Evolutionary conservation across 2,113 vertebrate genomes (phyloP), one percentile per base, ranked within the genome.

Genomic region (Erinaceus europaeus): DNA sequence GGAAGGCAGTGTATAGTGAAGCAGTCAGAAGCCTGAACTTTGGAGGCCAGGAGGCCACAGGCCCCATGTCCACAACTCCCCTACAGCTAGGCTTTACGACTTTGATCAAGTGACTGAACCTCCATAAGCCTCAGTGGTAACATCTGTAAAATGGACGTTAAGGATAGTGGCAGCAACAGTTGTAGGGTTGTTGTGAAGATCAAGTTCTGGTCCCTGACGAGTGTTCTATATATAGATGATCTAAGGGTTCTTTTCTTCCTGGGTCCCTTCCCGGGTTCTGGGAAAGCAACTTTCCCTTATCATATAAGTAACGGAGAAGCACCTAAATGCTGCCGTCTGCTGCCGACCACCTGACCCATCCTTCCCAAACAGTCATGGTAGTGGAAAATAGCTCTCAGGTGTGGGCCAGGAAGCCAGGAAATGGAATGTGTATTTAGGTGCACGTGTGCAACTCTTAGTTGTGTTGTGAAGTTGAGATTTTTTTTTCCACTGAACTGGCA

Each of bases 401-500:
- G 73, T 71, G 78, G 88, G 83, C 65, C 82, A 27, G 86, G 86
- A 90, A 53, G 71, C 77, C 91, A 84, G 91, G 91, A 92, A 93
- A 64, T 38, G 3, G 62, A 59, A 42, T 34, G 32, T 34, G 68
- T 88, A 18, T 90, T 88, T 71, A 52, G 76, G 82, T 61, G 57
- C 89, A 82, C 4, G 20, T 79, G 65, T 55, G 65, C 34, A 1
- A 48, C 61, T 81, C 74, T 92, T 50, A 52, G 67, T 71, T 67
- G 76, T 80, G 77, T 72, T 91, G 89, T 92, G 76, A 77, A 86
- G 86, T 91, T 72, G 91, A 86, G 77, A 88, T 93, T 90, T 91
- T 93, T n/a, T 90, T 90, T 91, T 88, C 93, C 93, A 94, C 91
- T 92, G 93, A 95, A 95, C 72, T 96, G 87, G 94, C 95, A 93